Conservation (phyloP, 2,888 invertebrate species). For the Tuta absoluta region DNA sequence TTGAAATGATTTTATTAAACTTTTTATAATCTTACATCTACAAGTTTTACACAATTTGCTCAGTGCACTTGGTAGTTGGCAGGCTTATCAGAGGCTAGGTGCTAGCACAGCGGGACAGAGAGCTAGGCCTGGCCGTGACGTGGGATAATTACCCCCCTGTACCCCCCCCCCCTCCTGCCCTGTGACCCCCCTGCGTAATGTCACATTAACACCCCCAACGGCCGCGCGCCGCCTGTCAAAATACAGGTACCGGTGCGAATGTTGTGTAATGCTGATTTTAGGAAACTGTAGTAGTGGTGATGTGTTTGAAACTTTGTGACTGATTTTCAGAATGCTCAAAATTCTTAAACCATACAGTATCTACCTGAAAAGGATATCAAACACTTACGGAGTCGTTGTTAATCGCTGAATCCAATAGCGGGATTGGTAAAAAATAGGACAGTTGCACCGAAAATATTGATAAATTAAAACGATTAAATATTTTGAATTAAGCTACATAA, state of each 20-base stretch:
- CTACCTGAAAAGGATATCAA: too few species aligned
- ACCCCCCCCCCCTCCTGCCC: constrained; percentile 37
- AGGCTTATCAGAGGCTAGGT: constrained; percentile 41
- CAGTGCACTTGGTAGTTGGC: constrained; percentile 6
- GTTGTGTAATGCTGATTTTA: background rate
- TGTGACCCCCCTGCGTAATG: constrained; percentile 57
- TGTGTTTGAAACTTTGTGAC: background rate
- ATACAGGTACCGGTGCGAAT: constrained; percentile 46
- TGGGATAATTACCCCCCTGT: constrained; percentile 75
- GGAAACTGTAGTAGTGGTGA: background rate
- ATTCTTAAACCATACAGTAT: too few species aligned
- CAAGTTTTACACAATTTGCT: background rate
- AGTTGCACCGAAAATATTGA: too few species aligned
- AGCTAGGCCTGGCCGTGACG: constrained; percentile 76
- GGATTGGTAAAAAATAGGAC: too few species aligned
- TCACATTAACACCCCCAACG: constrained; percentile 74
- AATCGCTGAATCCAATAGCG: too few species aligned
- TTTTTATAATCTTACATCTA: background rate
- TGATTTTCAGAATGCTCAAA: background rate
- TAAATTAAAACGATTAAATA: too few species aligned
- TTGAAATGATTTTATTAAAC: background rate
- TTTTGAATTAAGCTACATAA: too few species aligned
- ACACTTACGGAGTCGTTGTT: too few species aligned
- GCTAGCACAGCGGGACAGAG: constrained; percentile 60
- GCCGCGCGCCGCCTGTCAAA: constrained; percentile 63